Base-by-base conservation (phyloP, 2,888 invertebrate genomes). In the Drosophila parthenogenetica region DNA sequence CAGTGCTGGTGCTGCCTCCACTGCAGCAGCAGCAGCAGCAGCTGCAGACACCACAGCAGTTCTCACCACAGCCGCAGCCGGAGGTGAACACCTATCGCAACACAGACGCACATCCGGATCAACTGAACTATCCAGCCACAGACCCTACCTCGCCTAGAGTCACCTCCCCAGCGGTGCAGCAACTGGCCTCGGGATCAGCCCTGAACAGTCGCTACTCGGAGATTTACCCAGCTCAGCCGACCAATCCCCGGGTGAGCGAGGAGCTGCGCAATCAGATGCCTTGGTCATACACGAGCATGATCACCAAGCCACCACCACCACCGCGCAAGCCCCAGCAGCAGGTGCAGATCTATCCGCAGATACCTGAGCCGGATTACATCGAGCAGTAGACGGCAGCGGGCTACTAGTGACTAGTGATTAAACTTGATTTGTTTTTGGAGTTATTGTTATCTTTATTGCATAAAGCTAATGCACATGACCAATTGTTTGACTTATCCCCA, bases 361-460 rank as follows among this genome's bases (percentile, higher is more conserved):
- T 94, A 29, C 94, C 94, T 0, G 93, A 94, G 49, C 94, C 94
- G 0, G 94, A 94, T 83, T 94, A 94, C 87, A 93, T 92, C 32
- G 89, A 77, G 58, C 73, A 72, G 29, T 77, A 79, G 61, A n/a
- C 35, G 35, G 13, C 35, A 4, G 13, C 13, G 35, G 5, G 5
- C 13, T 16, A 49, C 43, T 61, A 80, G 48, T 58, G 49, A 49
- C 25, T 54, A 25, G 25, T 25, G 29, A 8, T 8, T 29, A 1
- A 29, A 29, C 8, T 29, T 29, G 29, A 29, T 8, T 60, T 68
- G 35, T 35, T 35, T 82, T 77, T 77, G 80, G 78, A 65, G 82
- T 84, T 89, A 81, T 88, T 89, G 70, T 87, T 84, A 81, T 61
- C 72, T 88, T 88, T 87, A 89, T 87, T 89, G 25, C 58, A 79